Evolutionary conservation across 2,113 vertebrate species (phyloP), one percentile per base, ranked within the genome.

Genomic region (Triplophysa siluroides): DNA sequence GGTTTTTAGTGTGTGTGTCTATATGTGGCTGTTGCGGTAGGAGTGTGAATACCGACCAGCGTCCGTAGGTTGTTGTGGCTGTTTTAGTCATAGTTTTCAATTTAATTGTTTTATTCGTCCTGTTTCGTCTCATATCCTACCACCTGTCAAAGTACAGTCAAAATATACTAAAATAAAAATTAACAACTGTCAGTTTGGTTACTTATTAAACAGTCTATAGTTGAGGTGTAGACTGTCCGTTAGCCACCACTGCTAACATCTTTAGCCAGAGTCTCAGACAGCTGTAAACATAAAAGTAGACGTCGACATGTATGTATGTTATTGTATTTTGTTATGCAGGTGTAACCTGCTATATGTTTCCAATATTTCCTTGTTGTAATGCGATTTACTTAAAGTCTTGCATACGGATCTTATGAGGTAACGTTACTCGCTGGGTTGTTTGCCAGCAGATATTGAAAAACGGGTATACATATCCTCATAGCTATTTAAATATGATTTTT

Each of bases 1-100:
- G 45, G 83, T 68, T 76, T 38, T 77, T 56, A 80, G 50, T 86
- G 83, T 79, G 83, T 60, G 56, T 79, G 83, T 58, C 1, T 60
- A 45, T 33, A 4, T 19, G 24, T 29, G 41, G 45, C 29, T 60
- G 38, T 41, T 68, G 71, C 38, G 41, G 67, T 26, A 52, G 58
- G 61, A 50, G 71, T 58, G 14, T 54, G 24, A 61, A 43, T 58
- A 21, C 60, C 41, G 60, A 50, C 38, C 45, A 62, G n/a, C 58
- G 65, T 52, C 54, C 56, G 68, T 64, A 72, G 58, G 23, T 19
- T 63, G 58, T 66, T 72, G 68, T 78, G 12, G 26, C 13, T 60
- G n/a, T 62, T 70, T 47, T n/a, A 7, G 33, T 7, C 14, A 19
- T 47, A 62, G 58, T 45, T 75, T 21, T 26, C 69, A 26, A 21